Evolutionary conservation across 2,113 vertebrate species (phyloP), one percentile per base, ranked within the genome.

Genomic region (Malaclemys terrapin): DNA sequence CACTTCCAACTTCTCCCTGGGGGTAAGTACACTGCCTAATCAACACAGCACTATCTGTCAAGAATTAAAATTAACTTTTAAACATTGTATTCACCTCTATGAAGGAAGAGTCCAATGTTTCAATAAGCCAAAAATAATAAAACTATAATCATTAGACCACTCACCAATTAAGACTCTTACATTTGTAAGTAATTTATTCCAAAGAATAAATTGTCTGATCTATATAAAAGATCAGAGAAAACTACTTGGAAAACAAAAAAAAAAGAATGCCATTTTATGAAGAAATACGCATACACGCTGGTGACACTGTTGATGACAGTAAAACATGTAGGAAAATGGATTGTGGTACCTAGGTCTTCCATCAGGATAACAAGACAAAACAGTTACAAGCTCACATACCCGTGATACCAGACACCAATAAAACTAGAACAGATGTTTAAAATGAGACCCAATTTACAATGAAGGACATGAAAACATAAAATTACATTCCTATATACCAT

Each of bases 1-100:
- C 94, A 89, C 82, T 95, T 93, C 86, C 83, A 90, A 57, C 79
- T 93, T 93, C 76, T 93, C 97, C 94, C 94, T 89, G 50, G 91
- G 53, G 96, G 96, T 82, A 96, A 93, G 19, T 0, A 0, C 25
- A 82, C 10, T 2, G 10, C 42, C 83, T 93, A 81, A 29, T 54
- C 11, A 72, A 31, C 69, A 80, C 87, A 65, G 75, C n/a, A 84
- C 47, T 38, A n/a, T 65, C 69, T 87, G 80, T 82, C 88, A 93
- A 95, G 79, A 96, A 93, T 80, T 85, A 57, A 91, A 94, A 89
- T 27, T 0, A 85, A 93, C 16, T 89, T 29, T 88, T 7, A 96
- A 81, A 89, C 35, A 35, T 8, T 24, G 45, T 25, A 69, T 72
- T 91, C n/a, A 65, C 22, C 75, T 94, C 25, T 50, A 5, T 22